phyloP scores from a whole-genome alignment of 2,797 vertebrate genomes.

The Scyliorhinus canicula region DNA sequence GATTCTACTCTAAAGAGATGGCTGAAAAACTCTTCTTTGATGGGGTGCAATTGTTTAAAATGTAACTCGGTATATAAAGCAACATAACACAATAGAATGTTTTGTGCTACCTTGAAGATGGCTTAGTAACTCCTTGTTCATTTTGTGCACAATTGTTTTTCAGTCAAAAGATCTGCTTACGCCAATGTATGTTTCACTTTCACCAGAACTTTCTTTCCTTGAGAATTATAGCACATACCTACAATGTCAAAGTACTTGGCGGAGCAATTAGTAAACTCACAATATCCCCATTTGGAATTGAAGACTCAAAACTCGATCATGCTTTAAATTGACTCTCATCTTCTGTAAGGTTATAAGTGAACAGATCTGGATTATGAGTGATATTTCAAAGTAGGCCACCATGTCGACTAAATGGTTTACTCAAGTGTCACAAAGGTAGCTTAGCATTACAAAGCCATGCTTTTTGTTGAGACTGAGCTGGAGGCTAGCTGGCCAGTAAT shows the following conservation, averaged over 20 bases:
- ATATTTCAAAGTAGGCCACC: background rate
- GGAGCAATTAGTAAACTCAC: background rate
- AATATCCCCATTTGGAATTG: background rate
- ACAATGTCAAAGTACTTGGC: background rate
- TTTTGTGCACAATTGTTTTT: background rate
- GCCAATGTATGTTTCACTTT: background rate
- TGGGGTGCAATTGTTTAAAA: background rate
- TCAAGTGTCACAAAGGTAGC: background rate
- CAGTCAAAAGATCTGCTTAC: background rate
- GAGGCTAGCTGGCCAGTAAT: background rate
- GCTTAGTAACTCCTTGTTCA: constrained; percentile 4
- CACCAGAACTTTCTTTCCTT: background rate
- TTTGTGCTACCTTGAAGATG: constrained; percentile 33
- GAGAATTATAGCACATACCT: background rate
- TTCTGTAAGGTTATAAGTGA: background rate
- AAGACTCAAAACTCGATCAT: background rate
- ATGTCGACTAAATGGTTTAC: background rate
- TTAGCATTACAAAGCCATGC: background rate
- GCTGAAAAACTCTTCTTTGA: background rate
- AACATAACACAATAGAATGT: background rate
- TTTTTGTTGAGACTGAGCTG: background rate
- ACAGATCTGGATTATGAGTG: background rate
- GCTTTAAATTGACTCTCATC: background rate
- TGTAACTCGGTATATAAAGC: background rate
- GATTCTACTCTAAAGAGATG: background rate